phyloP scores from a whole-genome alignment of 2,113 vertebrate species.

The Leptocoma aspasia region DNA sequence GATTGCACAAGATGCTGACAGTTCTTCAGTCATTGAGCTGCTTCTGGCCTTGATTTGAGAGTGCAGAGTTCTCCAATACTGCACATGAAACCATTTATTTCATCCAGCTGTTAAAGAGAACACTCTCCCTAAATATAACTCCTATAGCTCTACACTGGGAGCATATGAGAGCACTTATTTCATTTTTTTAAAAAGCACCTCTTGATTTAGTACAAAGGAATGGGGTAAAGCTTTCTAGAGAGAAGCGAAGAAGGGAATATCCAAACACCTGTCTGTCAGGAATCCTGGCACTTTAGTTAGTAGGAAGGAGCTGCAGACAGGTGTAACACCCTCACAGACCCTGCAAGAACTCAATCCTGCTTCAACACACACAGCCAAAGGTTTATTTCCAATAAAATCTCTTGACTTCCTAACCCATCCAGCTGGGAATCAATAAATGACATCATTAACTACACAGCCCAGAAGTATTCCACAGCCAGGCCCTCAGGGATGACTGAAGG shows the following conservation, averaged over 20 bases:
- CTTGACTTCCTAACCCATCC: background rate
- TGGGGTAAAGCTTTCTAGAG: background rate
- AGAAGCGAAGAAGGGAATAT: background rate
- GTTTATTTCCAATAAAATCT: background rate
- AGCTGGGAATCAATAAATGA: background rate
- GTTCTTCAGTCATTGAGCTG: constrained; percentile 23
- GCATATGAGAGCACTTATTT: background rate
- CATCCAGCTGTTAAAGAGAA: background rate
- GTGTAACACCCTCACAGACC: background rate
- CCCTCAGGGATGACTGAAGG: background rate
- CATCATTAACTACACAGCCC: background rate
- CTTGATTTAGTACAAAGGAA: background rate
- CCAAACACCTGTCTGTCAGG: background rate
- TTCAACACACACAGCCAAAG: background rate
- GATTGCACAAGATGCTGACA: constrained; percentile 38
- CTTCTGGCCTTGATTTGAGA: constrained; percentile 21
- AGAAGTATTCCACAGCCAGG: background rate
- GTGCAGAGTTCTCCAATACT: background rate
- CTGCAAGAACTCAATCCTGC: background rate
- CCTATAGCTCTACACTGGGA: background rate
- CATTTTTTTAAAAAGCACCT: background rate
- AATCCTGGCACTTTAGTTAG: background rate
- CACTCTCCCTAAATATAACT: background rate
- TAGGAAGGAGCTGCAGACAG: background rate
- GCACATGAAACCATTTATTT: background rate